Base-by-base conservation (phyloP, 2,797 vertebrate species). In the Cetoscarus ocellatus region DNA sequence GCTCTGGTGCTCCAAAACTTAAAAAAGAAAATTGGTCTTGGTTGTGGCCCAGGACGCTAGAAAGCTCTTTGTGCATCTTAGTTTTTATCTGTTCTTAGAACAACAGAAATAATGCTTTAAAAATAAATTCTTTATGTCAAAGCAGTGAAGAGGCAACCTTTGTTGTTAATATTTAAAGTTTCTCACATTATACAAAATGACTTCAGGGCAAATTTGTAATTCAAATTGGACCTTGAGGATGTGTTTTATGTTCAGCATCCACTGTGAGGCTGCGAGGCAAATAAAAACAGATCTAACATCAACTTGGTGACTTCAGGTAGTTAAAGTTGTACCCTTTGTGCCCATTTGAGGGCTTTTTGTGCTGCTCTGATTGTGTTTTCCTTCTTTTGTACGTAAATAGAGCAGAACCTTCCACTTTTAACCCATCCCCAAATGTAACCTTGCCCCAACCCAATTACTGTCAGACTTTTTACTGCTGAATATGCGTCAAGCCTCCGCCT, bases 151-250 rank as follows among this genome's bases (percentile, higher is more conserved):
- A 70, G 65, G 45, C 62, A 51, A 67, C 65, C 54, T 67, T 82
- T 71, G 65, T 66, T 65, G 50, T 86, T 80, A 73, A 85, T 84
- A 75, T 88, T 86, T 65, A 69, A 83, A 78, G 58, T 59, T 72
- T 54, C 71, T 74, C 67, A 63, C 77, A 81, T 82, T 70, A 77
- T 62, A 75, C 74, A 61, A 67, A 85, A 67, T 7, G 62, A 40
- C 73, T 85, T 60, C 35, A 17, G 66, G 81, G 53, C 57, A 67
- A 50, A 88, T 91, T 91, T 88, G 80, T 83, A 77, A 90, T 92
- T 92, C 80, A 88, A 72, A 88, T 84, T 84, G 72, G 76, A 83
- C 78, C 82, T 79, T 73, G 61, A 79, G 67, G 78, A 82, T 68
- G 39, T 63, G 64, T 77, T 75, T 82, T 64, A 70, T 87, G 50